Evolutionary conservation across 2,113 vertebrate species (phyloP), one percentile per base, ranked within the genome.

Genomic region (Sterrhoptilus dennistouni): DNA sequence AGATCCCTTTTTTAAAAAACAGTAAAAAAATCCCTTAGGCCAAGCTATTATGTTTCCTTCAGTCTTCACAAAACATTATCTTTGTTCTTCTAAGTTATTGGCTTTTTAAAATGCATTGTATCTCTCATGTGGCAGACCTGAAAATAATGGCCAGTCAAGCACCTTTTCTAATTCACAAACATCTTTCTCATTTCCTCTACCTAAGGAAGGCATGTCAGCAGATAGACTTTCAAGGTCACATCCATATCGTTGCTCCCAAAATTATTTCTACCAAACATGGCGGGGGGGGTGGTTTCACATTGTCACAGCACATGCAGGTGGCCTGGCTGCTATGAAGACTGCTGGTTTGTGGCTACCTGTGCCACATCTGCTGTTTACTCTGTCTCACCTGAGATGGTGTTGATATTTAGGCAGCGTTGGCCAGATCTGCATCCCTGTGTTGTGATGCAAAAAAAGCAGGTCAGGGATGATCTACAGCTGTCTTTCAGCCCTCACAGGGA

Each of bases 211-310:
- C 31, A 20, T 47, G 68, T 81, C 36, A 83, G 69, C 25, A 63
- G 24, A 6, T 27, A 14, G 54, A 64, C 33, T 60, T 95, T 76
- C 77, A 75, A 92, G 59, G 76, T 47, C 79, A 8, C 53, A 44
- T 16, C 42, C 77, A 1, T 35, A 68, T 52, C 69, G 78, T 83
- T 21, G 2, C 20, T 81, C 14, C 42, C 42, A 40, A 44, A 83
- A 77, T 31, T 25, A 11, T n/a, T 74, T n/a, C 38, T 63, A 4
- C 19, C 38, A 70, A 38, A 53, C 8, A 8, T 19, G 24, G n/a
- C n/a, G n/a, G 3, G 1, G 1, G 0, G 1, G 0, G 8, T 24
- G 15, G 61, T 61, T 59, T 64, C 33, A 19, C 12, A 1, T 45
- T 66, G 19, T 42, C 42, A 25, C 42, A 74, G 19, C 14, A 11